Evolutionary conservation across 2,888 invertebrate species (phyloP).

Genomic region (Euzophera pinguis): DNA sequence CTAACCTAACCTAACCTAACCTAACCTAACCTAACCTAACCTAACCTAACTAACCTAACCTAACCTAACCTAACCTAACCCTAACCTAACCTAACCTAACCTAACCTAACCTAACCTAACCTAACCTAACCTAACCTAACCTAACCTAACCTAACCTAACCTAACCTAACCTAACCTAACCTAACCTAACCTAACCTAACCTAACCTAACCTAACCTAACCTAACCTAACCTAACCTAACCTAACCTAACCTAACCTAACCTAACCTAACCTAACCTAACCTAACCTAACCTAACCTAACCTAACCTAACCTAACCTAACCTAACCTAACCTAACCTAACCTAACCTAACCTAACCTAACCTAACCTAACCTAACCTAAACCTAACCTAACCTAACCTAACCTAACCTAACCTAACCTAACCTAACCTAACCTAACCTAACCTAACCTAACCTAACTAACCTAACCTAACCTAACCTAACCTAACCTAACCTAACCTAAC

Average conservation of each 20-base stretch:
- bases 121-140: not conserved
- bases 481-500: constrained; percentile 22
- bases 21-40: constrained; percentile 15
- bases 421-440: constrained; percentile 19
- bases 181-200: not conserved
- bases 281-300: constrained; percentile 17
- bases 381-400: too few relatives aligned
- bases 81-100: not conserved
- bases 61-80: not conserved
- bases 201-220: not conserved
- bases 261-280: not conserved
- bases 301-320: constrained; percentile 19
- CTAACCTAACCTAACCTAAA: constrained; percentile 22
- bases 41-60: constrained; percentile 10
- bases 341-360: constrained; percentile 24
- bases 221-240: constrained; percentile 24
- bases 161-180: not conserved
- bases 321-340: constrained; percentile 20
- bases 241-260: constrained; percentile 17
- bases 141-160: not conserved
- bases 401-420: constrained; percentile 18
- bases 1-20: constrained; percentile 14
- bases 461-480: constrained; percentile 22
- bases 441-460: constrained; percentile 19
- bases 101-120: not conserved